phyloP scores from a whole-genome alignment of 2,888 invertebrate species.

The Drosophila histrio region DNA sequence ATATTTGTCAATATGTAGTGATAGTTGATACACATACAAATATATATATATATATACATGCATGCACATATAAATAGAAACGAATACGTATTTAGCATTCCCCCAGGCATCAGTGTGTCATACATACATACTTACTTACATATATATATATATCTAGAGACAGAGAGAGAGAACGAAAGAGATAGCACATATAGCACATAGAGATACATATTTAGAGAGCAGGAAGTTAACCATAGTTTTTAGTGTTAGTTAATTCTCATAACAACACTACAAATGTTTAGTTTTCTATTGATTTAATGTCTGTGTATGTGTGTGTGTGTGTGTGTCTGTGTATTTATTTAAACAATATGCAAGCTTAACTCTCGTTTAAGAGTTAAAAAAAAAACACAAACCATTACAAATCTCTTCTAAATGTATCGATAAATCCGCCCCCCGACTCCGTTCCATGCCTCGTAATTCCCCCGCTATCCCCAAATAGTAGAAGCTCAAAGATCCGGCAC shows the following conservation, averaged over 20 bases:
- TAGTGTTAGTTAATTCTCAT: neutral
- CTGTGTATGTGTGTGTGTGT: neutral
- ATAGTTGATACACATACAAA: slow-evolving; percentile 19
- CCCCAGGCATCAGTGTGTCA: slow-evolving; percentile 14
- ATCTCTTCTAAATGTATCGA: slow-evolving; percentile 8
- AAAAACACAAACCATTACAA: neutral
- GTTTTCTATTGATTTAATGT: neutral
- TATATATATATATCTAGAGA: neutral
- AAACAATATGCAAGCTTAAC: neutral
- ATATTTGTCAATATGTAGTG: slow-evolving; percentile 29
- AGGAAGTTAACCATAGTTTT: slow-evolving; percentile 6
- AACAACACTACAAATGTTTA: neutral
- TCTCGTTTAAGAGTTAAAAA: neutral
- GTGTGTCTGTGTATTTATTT: slow-evolving; percentile 15
- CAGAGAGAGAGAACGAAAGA: neutral
- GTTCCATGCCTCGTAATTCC: slow-evolving; percentile 13
- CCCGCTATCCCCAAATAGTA: slow-evolving; percentile 32
- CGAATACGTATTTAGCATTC: slow-evolving; percentile 34
- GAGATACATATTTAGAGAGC: slow-evolving; percentile 13
- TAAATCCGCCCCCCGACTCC: slow-evolving; percentile 35
- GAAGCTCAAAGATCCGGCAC: slow-evolving; percentile 52
- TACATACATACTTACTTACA: neutral
- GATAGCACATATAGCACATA: slow-evolving; percentile 1
- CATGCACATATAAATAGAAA: slow-evolving; percentile 9
- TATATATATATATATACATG: slow-evolving; percentile 5